Conservation (phyloP, 2,797 vertebrate genomes). For the Falco concolor region DNA sequence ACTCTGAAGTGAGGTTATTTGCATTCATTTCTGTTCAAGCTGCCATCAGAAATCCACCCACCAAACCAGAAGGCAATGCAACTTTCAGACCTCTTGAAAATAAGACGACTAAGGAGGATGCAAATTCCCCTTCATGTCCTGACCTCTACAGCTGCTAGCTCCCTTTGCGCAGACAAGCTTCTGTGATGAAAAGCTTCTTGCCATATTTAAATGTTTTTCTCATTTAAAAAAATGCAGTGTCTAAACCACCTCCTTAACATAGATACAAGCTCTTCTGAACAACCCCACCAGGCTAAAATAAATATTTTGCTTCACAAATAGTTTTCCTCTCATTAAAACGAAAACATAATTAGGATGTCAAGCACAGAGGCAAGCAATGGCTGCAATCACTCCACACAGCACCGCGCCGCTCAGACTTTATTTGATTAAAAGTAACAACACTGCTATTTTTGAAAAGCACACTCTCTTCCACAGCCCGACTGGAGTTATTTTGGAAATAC, state of each 20-base stretch:
- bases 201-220: background rate
- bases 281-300: conserved; percentile 12
- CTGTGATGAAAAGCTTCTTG: background rate
- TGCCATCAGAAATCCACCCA: background rate
- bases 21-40: background rate
- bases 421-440: background rate
- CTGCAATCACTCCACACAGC: background rate
- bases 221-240: background rate
- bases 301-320: conserved; percentile 24
- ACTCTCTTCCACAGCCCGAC: background rate
- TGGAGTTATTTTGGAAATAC: background rate
- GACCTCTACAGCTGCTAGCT: background rate
- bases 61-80: background rate
- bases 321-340: background rate
- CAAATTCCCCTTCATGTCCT: background rate
- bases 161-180: background rate
- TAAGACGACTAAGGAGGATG: background rate
- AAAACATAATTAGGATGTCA: background rate
- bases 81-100: background rate
- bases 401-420: background rate
- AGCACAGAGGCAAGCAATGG: background rate
- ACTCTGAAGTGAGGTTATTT: background rate
- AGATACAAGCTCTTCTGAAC: background rate
- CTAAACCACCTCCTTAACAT: conserved; percentile 1
- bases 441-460: conserved; percentile 23